Evolutionary conservation across 2,888 invertebrate genomes (phyloP), one percentile per base, ranked within the genome.

Genomic region (Synanthedon formicaeformis): DNA sequence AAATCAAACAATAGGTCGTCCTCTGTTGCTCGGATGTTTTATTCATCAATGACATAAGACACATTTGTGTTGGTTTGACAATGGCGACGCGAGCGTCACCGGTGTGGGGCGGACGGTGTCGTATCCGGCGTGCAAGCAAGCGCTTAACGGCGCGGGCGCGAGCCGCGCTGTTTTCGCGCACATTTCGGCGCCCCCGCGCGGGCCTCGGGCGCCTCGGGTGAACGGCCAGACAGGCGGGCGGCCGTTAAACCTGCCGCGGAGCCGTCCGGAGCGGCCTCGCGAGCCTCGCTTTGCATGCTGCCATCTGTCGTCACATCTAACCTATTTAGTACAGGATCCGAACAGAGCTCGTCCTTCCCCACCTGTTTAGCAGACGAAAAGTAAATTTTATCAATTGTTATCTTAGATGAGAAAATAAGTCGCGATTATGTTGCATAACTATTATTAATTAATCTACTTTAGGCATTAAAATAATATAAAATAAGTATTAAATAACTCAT

Each of bases 181-280:
- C 73, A 74, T 71, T 78, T 73, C 69, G 64, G 60, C 61, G 76
- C 76, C 78, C 81, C 83, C 81, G 79, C 78, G 72, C 76, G 82
- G 80, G 34, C 34, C 34, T 34, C 78, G 72, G 76, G 83, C 80
- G 81, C 82, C 83, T 67, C 84, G 86, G 86, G 85, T 87, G 83
- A 87, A 87, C 78, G 87, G 82, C 86, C 87, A 86, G 87, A 86
- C 87, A 77, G 79, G 70, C 78, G 75, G 79, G 72, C 78, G 80
- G 86, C 83, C 87, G 84, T 84, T 86, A 85, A 84, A 85, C 86
- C 79, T 85, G 80, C 77, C 73, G 50, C 50, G 52, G 78, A 74
- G 74, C 69, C 73, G 76, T 69, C 76, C 69, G 69, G 73, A 71
- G 78, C 76, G 78, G 78, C 74, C 78, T 64, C 67, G 67, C 66